Conservation (phyloP, 2,888 invertebrate species). For the Aporophyla nigra region DNA sequence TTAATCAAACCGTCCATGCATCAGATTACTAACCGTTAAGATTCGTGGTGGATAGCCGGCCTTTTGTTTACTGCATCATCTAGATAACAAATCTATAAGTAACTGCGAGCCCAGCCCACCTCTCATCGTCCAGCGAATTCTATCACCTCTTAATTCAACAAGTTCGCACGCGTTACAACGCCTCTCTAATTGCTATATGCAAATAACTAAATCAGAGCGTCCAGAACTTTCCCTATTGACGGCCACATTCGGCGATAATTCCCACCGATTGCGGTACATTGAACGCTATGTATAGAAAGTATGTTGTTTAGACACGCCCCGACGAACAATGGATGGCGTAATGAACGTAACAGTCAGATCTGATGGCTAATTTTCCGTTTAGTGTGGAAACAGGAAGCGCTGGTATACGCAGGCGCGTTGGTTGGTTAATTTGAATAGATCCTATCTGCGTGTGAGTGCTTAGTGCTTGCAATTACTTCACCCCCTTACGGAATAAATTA, state of each 20-base stretch:
- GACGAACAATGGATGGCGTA: slow-evolving; percentile 80
- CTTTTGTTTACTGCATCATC: slow-evolving; percentile 1
- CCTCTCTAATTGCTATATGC: slow-evolving; percentile 55
- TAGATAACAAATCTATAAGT: slow-evolving; percentile 36
- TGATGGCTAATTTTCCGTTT: slow-evolving; percentile 64
- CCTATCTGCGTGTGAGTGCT: slow-evolving; percentile 52
- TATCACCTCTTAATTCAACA: slow-evolving; percentile 46
- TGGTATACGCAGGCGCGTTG: slow-evolving; percentile 38
- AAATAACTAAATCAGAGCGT: slow-evolving; percentile 62
- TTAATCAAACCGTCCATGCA: neutral
- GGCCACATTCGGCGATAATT: slow-evolving; percentile 74
- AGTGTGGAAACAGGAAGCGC: slow-evolving; percentile 62
- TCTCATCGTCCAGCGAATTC: slow-evolving; percentile 31
- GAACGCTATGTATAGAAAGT: slow-evolving; percentile 78
- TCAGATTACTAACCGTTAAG: neutral
- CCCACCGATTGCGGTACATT: slow-evolving; percentile 75
- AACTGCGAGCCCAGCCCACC: slow-evolving; percentile 1
- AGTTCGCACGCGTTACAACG: slow-evolving; percentile 49
- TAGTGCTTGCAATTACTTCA: slow-evolving; percentile 43
- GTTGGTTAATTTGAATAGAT: slow-evolving; percentile 60
- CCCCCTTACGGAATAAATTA: slow-evolving; percentile 42
- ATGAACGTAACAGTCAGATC: slow-evolving; percentile 80
- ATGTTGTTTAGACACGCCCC: slow-evolving; percentile 73
- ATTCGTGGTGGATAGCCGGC: neutral
- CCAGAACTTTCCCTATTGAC: slow-evolving; percentile 64